Percentiles rank a stretch among this genome's conserved stretches.
These are phyloP conservation scores for Coregonus clupeaformis DNA, from an alignment of 2,113 vertebrate species.

Conservation along the genomic window DNA sequence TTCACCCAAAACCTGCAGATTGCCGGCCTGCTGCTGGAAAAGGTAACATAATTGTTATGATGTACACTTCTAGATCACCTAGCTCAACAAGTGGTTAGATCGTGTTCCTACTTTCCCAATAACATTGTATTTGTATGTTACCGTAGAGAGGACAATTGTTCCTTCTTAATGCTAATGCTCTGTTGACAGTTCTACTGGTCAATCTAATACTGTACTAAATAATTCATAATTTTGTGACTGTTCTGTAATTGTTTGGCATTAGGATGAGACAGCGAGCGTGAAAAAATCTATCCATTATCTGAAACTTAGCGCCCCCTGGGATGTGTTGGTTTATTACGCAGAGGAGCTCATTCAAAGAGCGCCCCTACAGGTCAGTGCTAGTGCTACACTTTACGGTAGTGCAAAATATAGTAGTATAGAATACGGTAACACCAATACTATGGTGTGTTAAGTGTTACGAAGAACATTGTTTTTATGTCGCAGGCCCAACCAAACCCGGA, in stretches of 20 bases:
- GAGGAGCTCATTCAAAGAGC: conserved; percentile 76
- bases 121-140: too few species aligned
- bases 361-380: conserved; percentile 68
- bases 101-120: not conserved
- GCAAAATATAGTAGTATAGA: too few species aligned
- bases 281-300: conserved; percentile 73
- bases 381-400: not conserved
- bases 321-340: conserved; percentile 66
- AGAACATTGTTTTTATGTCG: not conserved
- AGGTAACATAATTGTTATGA: conserved; percentile 62
- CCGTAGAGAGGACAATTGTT: too few species aligned
- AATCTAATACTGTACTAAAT: not conserved
- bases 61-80: not conserved
- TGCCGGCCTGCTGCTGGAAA: conserved; percentile 71
- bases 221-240: not conserved
- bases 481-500: conserved; percentile 75
- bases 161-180: too few species aligned
- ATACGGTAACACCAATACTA: too few species aligned
- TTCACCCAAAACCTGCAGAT: conserved; percentile 69
- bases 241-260: not conserved
- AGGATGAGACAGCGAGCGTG: conserved; percentile 77
- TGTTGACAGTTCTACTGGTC: not conserved
- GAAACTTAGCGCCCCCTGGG: conserved; percentile 75
- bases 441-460: not conserved
- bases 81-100: not conserved